Conservation (phyloP, 2,113 vertebrate genomes). For the Tragelaphus imberbis region DNA sequence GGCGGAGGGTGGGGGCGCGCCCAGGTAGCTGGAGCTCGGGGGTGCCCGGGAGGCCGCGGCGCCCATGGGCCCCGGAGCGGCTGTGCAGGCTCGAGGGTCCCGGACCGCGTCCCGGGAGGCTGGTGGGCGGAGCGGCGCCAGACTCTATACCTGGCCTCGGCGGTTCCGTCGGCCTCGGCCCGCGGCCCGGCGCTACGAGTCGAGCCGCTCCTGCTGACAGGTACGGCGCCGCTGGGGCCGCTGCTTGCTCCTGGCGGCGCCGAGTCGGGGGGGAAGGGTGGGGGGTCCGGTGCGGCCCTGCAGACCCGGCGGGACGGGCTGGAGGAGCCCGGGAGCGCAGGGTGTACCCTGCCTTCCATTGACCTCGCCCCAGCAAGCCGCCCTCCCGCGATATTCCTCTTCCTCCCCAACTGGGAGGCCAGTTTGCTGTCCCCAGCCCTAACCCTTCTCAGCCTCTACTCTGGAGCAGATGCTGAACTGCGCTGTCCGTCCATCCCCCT, state of each 20-base stretch:
- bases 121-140: background rate
- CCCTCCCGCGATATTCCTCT: background rate
- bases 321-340: background rate
- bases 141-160: background rate
- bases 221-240: background rate
- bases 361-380: background rate
- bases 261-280: background rate
- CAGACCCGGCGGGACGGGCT: background rate
- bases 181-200: background rate
- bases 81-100: background rate
- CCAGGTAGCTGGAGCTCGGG: background rate
- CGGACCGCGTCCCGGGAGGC: background rate
- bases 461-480: background rate
- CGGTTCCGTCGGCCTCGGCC: background rate
- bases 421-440: background rate
- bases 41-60: background rate
- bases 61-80: background rate
- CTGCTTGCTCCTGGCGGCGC: background rate
- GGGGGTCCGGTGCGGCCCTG: background rate
- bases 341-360: background rate
- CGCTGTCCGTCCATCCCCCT: accelerated
- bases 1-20: background rate
- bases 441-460: background rate
- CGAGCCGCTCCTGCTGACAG: background rate
- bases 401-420: background rate